Conservation (phyloP, 1,140 invertebrate species). For the Apocrypta bakeri region DNA sequence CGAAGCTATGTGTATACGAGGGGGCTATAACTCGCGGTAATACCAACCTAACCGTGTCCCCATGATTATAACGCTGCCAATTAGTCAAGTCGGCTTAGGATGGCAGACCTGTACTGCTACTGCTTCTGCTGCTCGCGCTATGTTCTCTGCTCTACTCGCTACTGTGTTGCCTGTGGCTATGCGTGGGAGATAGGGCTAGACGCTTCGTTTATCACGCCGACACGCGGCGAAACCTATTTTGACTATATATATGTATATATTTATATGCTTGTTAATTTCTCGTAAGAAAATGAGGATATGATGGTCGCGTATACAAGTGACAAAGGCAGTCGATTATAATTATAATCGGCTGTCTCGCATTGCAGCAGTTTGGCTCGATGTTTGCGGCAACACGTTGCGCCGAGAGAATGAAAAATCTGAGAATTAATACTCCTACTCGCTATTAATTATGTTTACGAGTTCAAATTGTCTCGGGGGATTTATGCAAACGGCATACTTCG, state of each 20-base stretch:
- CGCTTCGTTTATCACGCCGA: slow-evolving; percentile 39
- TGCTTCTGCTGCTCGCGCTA: not conserved
- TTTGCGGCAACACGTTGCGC: slow-evolving; percentile 69
- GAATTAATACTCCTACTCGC: slow-evolving; percentile 67
- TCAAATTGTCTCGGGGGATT: slow-evolving; percentile 68
- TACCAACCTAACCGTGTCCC: slow-evolving; percentile 75
- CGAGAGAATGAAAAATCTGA: slow-evolving; percentile 67
- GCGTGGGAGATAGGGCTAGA: not conserved
- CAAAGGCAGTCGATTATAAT: too few relatives aligned
- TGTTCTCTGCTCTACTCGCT: too few relatives aligned
- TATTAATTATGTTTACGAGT: slow-evolving; percentile 75
- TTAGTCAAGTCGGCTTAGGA: slow-evolving; percentile 75
- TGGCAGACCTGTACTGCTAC: slow-evolving; percentile 56
- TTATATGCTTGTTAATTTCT: too few relatives aligned
- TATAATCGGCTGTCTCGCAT: slow-evolving; percentile 70
- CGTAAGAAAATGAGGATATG: slow-evolving; percentile 14
- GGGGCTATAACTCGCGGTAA: slow-evolving; percentile 74
- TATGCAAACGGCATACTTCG: slow-evolving; percentile 59
- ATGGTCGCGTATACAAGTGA: too few relatives aligned
- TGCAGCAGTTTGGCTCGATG: slow-evolving; percentile 69
- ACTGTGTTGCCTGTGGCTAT: not conserved
- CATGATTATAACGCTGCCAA: slow-evolving; percentile 75
- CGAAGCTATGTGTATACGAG: not conserved
- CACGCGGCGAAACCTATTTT: not conserved
- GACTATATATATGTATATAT: too few relatives aligned